Evolutionary conservation across 2,888 invertebrate species (phyloP).

Genomic region (Philaethria dido): DNA sequence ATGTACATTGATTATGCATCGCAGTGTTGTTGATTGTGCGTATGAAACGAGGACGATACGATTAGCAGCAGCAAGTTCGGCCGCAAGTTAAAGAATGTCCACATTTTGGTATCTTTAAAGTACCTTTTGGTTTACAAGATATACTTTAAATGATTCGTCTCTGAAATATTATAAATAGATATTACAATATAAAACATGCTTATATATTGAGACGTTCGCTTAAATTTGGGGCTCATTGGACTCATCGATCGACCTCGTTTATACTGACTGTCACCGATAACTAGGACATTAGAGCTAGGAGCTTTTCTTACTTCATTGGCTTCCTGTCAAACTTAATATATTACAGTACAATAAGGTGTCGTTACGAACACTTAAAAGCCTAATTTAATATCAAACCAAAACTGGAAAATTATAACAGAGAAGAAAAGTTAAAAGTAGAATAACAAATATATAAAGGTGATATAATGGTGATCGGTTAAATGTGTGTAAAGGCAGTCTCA

Average conservation of each 20-base stretch:
- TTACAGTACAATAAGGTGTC: neutral
- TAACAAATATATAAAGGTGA: neutral
- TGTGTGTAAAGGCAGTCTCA: neutral
- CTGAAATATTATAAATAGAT: neutral
- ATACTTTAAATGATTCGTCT: neutral
- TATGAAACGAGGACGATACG: conserved; percentile 17
- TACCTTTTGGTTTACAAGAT: neutral
- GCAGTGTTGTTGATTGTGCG: neutral
- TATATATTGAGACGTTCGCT: neutral
- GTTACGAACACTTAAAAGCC: neutral
- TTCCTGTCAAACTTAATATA: neutral
- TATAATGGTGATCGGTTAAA: neutral
- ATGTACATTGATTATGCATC: conserved; percentile 2
- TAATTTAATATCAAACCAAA: conserved; percentile 16
- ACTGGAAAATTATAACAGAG: conserved; percentile 17
- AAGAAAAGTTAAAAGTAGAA: conserved; percentile 1
- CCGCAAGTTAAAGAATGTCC: neutral
- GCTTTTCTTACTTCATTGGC: neutral
- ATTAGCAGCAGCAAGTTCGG: neutral
- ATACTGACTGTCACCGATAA: neutral
- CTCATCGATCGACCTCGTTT: conserved; percentile 30
- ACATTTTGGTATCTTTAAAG: no score
- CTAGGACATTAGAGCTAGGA: neutral
- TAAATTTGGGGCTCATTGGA: neutral
- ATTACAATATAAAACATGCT: no score